Evolutionary conservation across 2,113 vertebrate species (phyloP), one percentile per base, ranked within the genome.

Genomic region (Labrus mixtus): DNA sequence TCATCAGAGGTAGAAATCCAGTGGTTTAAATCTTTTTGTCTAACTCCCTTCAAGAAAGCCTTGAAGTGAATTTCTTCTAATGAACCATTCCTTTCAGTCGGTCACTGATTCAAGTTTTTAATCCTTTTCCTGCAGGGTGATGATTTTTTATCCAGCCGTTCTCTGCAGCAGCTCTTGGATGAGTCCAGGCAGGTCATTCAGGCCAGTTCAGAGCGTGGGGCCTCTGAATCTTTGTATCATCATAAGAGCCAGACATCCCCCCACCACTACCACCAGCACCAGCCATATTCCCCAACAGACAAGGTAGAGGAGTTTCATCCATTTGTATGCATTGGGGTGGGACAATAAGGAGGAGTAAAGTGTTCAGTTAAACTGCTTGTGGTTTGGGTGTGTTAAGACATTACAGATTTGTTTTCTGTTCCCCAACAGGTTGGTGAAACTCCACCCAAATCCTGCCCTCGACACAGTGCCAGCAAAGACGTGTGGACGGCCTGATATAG

Each of bases 91-190:
- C 46, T 17, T 17, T 48, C 4, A 48, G 46, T 17, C 7, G 15
- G 17, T 16, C 46, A 48, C 6, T 48, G 7, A 19, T 17, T 7
- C 16, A 19, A 48, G 17, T 48, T 17, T 48, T 19, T 7, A 7
- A 48, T 12, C 39, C 55, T 19, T 11, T 11, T 65, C 17, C 48
- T 23, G 19, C 86, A 90, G 88, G 78, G 15, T 1, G 70, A 33
- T 0, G 37, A 55, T 7, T 68, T 20, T 25, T 79, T 85, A 4
- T 85, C 90, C 29, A 80, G 84, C 6, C 46, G 62, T 39, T 83
- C 78, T 29, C 74, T 92, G 72, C 85, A 90, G 68, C 88, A 82
- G 73, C 70, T 91, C 23, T 41, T 90, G 6, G 72, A 87, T 8
- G 85, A 93, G 41, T 84, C 89, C 61, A 74, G 66, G 39, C 68